phyloP scores from a whole-genome alignment of 2,113 vertebrate genomes.

The Uropsilus gracilis region DNA sequence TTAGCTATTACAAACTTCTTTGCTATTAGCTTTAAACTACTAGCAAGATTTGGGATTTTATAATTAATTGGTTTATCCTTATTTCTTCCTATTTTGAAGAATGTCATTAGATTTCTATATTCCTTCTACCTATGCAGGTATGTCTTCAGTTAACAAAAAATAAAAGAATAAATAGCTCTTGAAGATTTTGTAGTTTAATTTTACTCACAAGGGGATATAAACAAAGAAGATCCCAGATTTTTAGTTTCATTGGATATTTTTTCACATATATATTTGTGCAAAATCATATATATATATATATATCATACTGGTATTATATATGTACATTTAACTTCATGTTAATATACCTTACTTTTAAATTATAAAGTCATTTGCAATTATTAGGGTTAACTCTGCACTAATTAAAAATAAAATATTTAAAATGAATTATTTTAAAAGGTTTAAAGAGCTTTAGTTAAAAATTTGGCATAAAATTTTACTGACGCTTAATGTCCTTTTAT shows the following conservation, averaged over 20 bases:
- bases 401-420: constrained; percentile 49
- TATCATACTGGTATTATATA: not conserved
- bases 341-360: constrained; percentile 17
- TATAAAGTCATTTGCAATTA: constrained; percentile 29
- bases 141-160: not conserved
- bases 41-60: not conserved
- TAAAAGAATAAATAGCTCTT: not conserved
- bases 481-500: constrained; percentile 10
- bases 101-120: not conserved
- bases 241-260: not conserved
- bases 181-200: not conserved
- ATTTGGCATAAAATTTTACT: constrained; percentile 58
- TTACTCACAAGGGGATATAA: not conserved
- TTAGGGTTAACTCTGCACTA: not conserved
- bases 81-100: not conserved
- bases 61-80: not conserved
- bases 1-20: not conserved
- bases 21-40: not conserved
- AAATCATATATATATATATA: no score
- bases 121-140: not conserved
- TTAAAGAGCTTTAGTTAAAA: constrained; percentile 31
- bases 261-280: not conserved
- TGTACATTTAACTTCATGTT: not conserved
- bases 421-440: not conserved
- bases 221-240: not conserved